Base-by-base conservation (phyloP, 2,113 vertebrate species). In the Petrocephalus microphthalmus region DNA sequence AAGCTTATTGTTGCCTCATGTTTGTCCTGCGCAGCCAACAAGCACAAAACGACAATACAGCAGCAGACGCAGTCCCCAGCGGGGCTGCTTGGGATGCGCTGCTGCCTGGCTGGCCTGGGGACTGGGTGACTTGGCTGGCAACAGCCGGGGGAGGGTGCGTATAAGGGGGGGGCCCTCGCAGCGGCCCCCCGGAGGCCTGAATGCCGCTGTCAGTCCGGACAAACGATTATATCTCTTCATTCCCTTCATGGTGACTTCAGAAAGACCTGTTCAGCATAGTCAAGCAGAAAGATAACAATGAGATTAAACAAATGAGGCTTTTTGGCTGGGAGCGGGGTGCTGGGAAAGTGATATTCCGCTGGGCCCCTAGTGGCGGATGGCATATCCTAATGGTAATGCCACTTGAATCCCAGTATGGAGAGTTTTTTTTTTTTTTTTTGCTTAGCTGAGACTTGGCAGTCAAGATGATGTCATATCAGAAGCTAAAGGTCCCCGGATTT, bases 1-100 rank as follows among this genome's bases (percentile, higher is more conserved):
- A 57, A 42, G 13, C 67, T 78, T 52, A 52, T 25, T 87, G 67
- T 87, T 53, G 87, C 53, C 74, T 47, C 52, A 84, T 88, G 87
- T 88, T 60, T 84, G 15, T 54, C 52, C 67, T 47, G 47, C 71
- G 25, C 42, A 42, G 19, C 78, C 78, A 57, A 60, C 78, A 84
- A 84, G 84, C 19, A 81, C 22, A 83, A 45, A 47, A 8, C 17
- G 53, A 84, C 74, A 84, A 25, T 45, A 19, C 78, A 49, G n/a
- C 87, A 47, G 53, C 64, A 51, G 74, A 6, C 51, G 6, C 42
- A 11, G 81, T 45, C 54, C 56, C 54, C 42, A 10, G 42, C 20
- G 42, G 88, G 42, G 37, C 53, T 56, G 45, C 47, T 56, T 51
- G 15, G 54, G 81, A 53, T 15, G 56, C 19, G 47, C 22, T 3